Conservation (phyloP, 2,113 vertebrate species). For the Clupea harengus region DNA sequence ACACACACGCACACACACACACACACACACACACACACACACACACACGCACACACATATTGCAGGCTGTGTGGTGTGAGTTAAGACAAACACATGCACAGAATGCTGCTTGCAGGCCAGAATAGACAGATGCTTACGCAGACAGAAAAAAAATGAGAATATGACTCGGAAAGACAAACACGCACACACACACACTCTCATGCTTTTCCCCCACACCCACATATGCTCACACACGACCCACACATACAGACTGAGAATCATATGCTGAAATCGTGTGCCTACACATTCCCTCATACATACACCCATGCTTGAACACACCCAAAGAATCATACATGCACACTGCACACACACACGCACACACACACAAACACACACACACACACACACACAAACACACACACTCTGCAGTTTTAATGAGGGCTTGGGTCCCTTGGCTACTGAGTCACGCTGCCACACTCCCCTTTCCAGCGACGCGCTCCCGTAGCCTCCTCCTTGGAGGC, state of each 20-base stretch:
- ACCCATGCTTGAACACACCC: neutral
- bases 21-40: neutral
- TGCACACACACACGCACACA: neutral
- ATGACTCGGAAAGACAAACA: neutral
- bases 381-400: neutral
- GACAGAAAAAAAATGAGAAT: too few relatives aligned
- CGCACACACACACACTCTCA: conserved; percentile 10
- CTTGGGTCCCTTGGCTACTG: conserved; percentile 12
- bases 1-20: neutral
- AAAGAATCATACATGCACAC: neutral
- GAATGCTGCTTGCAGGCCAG: too few relatives aligned
- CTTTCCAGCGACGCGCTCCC: conserved; percentile 13
- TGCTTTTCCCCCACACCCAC: neutral
- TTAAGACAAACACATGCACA: too few relatives aligned
- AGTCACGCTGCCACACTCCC: conserved; percentile 34
- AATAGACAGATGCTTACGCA: too few relatives aligned
- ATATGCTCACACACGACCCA: neutral
- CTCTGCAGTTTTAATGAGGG: conserved; percentile 2
- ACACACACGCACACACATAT: too few relatives aligned
- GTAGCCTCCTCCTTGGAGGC: conserved; percentile 41
- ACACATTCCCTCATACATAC: neutral
- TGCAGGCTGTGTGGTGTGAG: neutral
- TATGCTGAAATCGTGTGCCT: neutral
- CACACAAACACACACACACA: neutral
- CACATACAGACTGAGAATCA: neutral